Evolutionary conservation across 2,113 vertebrate species (phyloP).

Genomic region (Sterna hirundo): DNA sequence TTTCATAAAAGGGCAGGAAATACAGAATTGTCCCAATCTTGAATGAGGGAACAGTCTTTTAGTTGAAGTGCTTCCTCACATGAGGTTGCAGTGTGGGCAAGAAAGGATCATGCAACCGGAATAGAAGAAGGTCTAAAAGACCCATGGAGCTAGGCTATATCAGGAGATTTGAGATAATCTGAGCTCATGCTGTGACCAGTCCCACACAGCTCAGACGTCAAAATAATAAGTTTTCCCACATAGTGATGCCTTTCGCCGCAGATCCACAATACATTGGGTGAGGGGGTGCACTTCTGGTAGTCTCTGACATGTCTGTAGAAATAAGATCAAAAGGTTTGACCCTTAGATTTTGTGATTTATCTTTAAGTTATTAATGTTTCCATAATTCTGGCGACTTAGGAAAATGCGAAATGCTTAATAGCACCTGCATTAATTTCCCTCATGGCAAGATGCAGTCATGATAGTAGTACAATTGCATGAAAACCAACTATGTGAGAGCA

Average conservation of each 20-base stretch:
- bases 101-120: neutral
- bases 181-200: neutral
- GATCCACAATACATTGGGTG: neutral
- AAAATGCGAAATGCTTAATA: neutral
- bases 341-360: neutral
- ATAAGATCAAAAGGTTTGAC: neutral
- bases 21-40: neutral
- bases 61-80: neutral
- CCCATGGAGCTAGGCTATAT: rapidly evolving
- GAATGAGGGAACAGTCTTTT: neutral
- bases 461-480: neutral
- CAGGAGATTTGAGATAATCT: neutral
- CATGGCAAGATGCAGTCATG: neutral
- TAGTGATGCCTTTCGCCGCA: neutral
- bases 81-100: neutral
- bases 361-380: neutral
- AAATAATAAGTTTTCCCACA: neutral
- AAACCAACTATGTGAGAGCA: neutral
- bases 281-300: neutral
- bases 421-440: neutral
- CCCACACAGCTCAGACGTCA: neutral
- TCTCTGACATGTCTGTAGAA: neutral
- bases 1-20: constrained; percentile 1
- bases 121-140: neutral
- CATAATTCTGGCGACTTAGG: neutral